Conservation (phyloP, 2,113 vertebrate species). For the Chlorodrepanis virens region DNA sequence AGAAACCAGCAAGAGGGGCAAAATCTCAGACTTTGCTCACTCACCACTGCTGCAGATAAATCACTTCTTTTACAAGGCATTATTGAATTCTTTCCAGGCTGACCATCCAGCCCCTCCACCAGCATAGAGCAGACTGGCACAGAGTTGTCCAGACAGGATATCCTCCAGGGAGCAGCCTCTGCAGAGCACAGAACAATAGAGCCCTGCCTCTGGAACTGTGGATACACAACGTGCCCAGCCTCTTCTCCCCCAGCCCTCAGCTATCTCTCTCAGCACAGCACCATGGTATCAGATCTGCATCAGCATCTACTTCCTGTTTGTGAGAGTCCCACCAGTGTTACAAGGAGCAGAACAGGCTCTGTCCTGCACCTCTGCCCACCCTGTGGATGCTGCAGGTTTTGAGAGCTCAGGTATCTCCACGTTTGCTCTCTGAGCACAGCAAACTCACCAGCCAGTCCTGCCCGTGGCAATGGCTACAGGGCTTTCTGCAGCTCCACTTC, state of each 20-base stretch:
- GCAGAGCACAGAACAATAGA: conserved; percentile 68
- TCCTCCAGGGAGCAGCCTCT: conserved; percentile 77
- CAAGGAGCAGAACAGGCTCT: not conserved
- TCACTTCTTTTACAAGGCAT: not conserved
- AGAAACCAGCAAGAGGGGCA: not conserved
- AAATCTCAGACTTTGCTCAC: not conserved
- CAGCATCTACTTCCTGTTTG: not conserved
- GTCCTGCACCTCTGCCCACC: not conserved
- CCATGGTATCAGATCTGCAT: not conserved
- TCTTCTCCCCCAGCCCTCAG: not conserved
- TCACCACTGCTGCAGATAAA: not conserved
- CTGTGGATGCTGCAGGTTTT: not conserved
- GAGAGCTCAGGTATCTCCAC: not conserved
- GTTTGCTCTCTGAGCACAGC: accelerated
- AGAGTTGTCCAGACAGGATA: conserved; percentile 77
- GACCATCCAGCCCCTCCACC: conserved; percentile 57
- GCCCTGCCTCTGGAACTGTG: conserved; percentile 23
- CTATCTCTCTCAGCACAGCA: not conserved
- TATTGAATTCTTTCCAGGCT: conserved; percentile 23
- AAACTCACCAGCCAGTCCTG: not conserved
- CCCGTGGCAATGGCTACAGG: not conserved
- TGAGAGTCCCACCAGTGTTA: not conserved
- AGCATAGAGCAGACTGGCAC: conserved; percentile 63
- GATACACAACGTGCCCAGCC: not conserved
- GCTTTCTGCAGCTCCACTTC: not conserved